Percentiles rank a stretch among this genome's conserved stretches.
Evolutionary conservation across 2,888 invertebrate species (phyloP).

Genomic region (Dichetophora obliterata): DNA sequence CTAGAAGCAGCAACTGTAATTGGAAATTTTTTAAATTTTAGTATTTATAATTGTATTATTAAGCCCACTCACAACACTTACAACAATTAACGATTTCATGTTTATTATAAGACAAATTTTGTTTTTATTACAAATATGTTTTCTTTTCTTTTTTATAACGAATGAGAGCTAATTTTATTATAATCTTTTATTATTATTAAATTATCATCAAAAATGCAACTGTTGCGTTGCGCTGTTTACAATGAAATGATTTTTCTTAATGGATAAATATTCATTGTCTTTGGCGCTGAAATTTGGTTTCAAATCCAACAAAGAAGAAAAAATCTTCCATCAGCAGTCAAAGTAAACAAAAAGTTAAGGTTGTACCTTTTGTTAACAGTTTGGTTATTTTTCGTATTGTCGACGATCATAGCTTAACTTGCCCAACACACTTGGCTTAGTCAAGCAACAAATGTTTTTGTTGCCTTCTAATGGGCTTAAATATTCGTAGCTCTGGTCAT

Average conservation of each 20-base stretch:
- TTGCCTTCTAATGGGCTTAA: neutral
- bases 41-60: constrained; percentile 17
- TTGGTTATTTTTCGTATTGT: neutral
- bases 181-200: too few relatives aligned
- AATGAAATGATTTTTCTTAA: constrained; percentile 33
- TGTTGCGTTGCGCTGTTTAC: constrained; percentile 37
- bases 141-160: neutral
- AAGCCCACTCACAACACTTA: constrained; percentile 26
- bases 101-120: neutral
- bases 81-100: constrained; percentile 35
- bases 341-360: neutral
- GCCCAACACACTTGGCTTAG: neutral
- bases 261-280: neutral
- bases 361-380: neutral
- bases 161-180: too few relatives aligned
- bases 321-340: neutral
- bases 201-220: constrained; percentile 35
- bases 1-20: constrained; percentile 29
- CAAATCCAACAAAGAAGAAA: too few relatives aligned
- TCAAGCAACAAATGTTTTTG: neutral
- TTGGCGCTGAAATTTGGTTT: too few relatives aligned
- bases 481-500: neutral
- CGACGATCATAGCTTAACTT: constrained; percentile 6
- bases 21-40: constrained; percentile 26
- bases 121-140: too few relatives aligned